Evolutionary conservation across 2,888 invertebrate species (phyloP), one percentile per base, ranked within the genome.

Genomic region (Monoplex corrugatus): DNA sequence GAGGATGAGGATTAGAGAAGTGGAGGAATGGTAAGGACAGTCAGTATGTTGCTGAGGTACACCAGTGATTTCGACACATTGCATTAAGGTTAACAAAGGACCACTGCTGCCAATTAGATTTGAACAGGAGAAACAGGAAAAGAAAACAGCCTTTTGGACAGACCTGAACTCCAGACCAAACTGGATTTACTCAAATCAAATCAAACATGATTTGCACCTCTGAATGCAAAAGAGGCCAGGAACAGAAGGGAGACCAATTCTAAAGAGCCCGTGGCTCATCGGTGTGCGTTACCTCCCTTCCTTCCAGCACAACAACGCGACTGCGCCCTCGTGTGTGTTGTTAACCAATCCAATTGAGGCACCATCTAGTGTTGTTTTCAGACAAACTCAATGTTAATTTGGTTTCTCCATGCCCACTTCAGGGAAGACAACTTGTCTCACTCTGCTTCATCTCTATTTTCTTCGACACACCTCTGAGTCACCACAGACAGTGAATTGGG

Each of bases 361-460:
- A 82, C 88, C 82, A 90, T 90, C 80, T 63, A 80, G 63, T 88
- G 80, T 86, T 90, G 88, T 90, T 90, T 88, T 88, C 75, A 83
- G 72, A 89, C 32, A 57, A 57, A 63, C 75, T 80, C 43, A 45
- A 87, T 87, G 87, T 87, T 87, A 87, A 89, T 87, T 87, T 87
- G 89, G 82, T 80, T 84, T 89, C 87, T 84, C 45, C 72, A 43
- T 72, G 83, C 50, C 68, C 82, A 84, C 32, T 63, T 38, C 44
- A n/a, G 63, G 38, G 84, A 23, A 5, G 78, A 38, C 10, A 10
- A n/a, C n/a, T n/a, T n/a, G n/a, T n/a, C n/a, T n/a, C n/a, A n/a
- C n/a, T n/a, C 82, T n/a, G 44, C 1, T 28, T 28, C n/a, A 5
- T 44, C 82, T 44, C 82, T 5, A 28, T 44, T 44, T 23, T 23